Base-by-base conservation (phyloP, 2,797 vertebrate genomes). In the Pteropus rufus region DNA sequence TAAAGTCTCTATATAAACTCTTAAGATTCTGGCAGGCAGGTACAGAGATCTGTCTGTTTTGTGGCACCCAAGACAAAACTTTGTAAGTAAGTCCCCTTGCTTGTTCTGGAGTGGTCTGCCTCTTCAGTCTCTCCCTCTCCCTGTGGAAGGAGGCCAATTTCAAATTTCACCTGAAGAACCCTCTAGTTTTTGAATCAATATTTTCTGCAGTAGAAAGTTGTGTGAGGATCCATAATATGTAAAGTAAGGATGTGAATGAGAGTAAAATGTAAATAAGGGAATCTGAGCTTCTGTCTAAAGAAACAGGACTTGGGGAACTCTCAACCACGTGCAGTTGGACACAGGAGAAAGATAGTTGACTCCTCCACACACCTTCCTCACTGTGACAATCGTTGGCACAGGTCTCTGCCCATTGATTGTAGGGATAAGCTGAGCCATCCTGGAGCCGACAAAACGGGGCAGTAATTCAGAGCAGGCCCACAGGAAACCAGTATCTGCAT, bases 231-330 rank as follows among this genome's bases (percentile, higher is more conserved):
- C 49, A 70, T 14, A 56, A 67, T 73, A 90, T 36, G 41, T 73
- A 85, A 95, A 93, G 39, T 26, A 89, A 21, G 49, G 7, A 70
- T 60, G 21, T 36, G 23, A 91, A 7, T 44, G 26, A 82, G 39
- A 92, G 12, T 49, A 69, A 95, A 73, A 80, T 85, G 36, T 62
- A 83, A 96, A 39, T 36, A 52, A 77, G 49, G 16, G 34, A 49
- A 49, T 88, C n/a, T 52, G 26, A 75, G 39, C 10, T 92, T 77
- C 19, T 88, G 34, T 69, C 56, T 54, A 91, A 87, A 85, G 18
- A 65, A 24, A 56, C 2, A 56, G n/a, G 34, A 23, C 69, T 34
- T 1, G 84, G 31, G 34, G 54, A 89, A 84, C 23, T 41, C 18
- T 24, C 21, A 49, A 15, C 23, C 64, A 65, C 1, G 29, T 60